Evolutionary conservation across 2,888 invertebrate genomes (phyloP).

Genomic region (Andrena chrysosceles): DNA sequence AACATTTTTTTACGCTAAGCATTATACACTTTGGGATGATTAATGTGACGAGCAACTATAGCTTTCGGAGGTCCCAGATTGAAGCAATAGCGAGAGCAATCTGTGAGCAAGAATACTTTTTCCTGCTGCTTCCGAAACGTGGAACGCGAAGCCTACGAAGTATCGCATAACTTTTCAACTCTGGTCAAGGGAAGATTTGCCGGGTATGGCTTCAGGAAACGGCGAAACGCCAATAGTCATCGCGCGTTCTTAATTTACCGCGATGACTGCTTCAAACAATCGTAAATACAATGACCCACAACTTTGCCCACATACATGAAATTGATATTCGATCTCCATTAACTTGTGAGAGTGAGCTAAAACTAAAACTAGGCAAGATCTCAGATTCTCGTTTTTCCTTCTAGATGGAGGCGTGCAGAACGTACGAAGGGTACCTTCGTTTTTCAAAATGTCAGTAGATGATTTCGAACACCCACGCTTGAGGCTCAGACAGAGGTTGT

Average conservation of each 20-base stretch:
- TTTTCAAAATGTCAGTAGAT: too few species aligned
- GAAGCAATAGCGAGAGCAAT: constrained; percentile 12
- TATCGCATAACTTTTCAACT: constrained; percentile 70
- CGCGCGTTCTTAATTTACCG: constrained; percentile 34
- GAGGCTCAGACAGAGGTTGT: too few species aligned
- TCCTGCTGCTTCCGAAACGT: constrained; percentile 11
- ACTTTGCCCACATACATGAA: too few species aligned
- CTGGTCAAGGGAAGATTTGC: constrained; percentile 56
- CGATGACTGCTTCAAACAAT: background rate
- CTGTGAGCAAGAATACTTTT: background rate
- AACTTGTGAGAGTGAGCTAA: too few species aligned
- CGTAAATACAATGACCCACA: background rate
- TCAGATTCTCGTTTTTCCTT: too few species aligned
- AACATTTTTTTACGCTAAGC: background rate
- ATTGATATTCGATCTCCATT: too few species aligned
- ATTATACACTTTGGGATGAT: background rate
- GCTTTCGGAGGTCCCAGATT: background rate
- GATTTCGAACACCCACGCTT: too few species aligned
- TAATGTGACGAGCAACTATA: background rate
- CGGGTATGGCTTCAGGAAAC: constrained; percentile 68
- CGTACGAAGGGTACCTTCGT: too few species aligned
- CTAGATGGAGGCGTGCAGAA: too few species aligned
- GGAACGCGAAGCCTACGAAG: constrained; percentile 69
- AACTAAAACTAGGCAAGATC: too few species aligned
- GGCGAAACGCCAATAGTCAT: constrained; percentile 62